Evolutionary conservation across 2,797 vertebrate species (phyloP).

Genomic region (Tadarida brasiliensis): DNA sequence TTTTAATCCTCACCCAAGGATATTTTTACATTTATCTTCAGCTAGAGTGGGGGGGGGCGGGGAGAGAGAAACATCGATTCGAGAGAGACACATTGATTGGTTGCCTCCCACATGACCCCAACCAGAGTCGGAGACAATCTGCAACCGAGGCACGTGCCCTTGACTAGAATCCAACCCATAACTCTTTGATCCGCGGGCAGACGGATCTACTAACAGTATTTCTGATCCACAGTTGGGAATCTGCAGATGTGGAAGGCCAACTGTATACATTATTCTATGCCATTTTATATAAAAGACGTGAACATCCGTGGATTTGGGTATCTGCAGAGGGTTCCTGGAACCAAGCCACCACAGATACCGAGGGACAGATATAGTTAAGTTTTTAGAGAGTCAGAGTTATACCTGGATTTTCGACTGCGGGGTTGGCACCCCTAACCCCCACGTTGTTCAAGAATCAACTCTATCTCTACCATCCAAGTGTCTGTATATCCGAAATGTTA

Average conservation of each 20-base stretch:
- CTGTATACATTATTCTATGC: not conserved
- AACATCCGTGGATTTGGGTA: not conserved
- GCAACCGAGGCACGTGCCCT: no score
- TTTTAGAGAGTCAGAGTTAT: not conserved
- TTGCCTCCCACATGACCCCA: no score
- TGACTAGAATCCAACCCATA: no score
- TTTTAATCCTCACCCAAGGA: no score
- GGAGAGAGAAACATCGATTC: no score
- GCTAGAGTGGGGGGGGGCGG: no score
- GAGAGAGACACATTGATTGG: no score
- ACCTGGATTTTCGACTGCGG: not conserved
- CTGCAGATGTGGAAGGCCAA: not conserved
- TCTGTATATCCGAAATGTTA: not conserved
- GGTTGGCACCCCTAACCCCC: not conserved
- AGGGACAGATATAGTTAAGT: not conserved
- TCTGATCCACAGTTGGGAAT: not conserved
- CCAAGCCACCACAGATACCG: not conserved
- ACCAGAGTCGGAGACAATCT: no score
- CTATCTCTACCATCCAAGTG: not conserved
- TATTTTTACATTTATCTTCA: no score
- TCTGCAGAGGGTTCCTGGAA: not conserved
- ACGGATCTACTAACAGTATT: not conserved
- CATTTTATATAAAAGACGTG: not conserved
- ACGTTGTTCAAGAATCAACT: not conserved
- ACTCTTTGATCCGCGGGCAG: no score